Percentiles rank a stretch among this genome's conserved stretches.
Evolutionary conservation across 2,113 vertebrate species (phyloP).

Genomic region (Percina caprodes): DNA sequence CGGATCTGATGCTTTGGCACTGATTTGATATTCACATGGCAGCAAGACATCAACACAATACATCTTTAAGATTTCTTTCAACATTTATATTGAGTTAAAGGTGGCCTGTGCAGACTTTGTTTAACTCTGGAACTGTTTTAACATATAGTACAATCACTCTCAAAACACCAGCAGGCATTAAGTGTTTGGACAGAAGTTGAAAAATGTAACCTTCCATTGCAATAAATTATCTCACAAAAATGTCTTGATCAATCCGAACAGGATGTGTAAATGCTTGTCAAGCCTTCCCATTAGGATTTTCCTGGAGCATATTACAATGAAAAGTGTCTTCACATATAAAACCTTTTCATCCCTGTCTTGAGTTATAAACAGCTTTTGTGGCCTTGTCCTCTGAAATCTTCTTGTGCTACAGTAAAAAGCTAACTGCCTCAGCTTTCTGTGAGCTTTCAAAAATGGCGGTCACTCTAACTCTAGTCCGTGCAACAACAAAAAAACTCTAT

Average conservation of each 20-base stretch:
- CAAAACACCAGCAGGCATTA: neutral
- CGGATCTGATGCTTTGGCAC: conserved; percentile 38
- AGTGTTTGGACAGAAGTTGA: conserved; percentile 10
- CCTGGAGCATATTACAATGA: conserved; percentile 34
- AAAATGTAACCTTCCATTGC: conserved; percentile 7
- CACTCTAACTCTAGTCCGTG: neutral
- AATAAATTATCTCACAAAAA: conserved; percentile 30
- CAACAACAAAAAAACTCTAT: neutral
- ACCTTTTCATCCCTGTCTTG: conserved; percentile 39
- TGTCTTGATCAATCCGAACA: conserved; percentile 24
- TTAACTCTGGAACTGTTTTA: conserved; percentile 7
- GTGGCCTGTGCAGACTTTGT: neutral
- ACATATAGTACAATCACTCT: neutral
- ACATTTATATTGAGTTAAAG: conserved; percentile 9
- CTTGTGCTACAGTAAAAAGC: conserved; percentile 36
- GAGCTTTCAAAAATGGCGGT: conserved; percentile 28
- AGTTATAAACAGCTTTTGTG: conserved; percentile 42
- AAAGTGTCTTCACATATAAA: conserved; percentile 45
- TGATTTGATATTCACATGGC: conserved; percentile 30
- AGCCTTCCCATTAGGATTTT: conserved; percentile 33
- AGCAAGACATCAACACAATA: conserved; percentile 1
- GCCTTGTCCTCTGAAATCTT: conserved; percentile 41
- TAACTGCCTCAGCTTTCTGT: neutral
- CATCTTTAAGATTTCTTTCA: conserved; percentile 7
- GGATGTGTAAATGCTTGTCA: conserved; percentile 29